These are phyloP conservation scores for Muscina levida DNA, from an alignment of 2,888 invertebrate genomes.

Conservation along the genomic window DNA sequence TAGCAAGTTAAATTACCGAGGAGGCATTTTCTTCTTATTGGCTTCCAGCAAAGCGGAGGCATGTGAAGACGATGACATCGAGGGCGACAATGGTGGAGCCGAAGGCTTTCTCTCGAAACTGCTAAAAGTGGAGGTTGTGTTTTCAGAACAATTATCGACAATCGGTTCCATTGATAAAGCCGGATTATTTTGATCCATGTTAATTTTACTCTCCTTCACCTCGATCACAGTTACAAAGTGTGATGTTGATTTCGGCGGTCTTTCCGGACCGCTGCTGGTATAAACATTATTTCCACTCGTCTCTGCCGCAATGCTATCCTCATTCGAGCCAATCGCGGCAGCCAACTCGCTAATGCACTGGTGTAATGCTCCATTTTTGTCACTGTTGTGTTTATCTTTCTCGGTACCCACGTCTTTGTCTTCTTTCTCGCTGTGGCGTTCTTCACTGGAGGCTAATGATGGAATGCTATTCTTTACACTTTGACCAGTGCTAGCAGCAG, in stretches of 20 bases:
- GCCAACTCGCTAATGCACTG: constrained; percentile 88
- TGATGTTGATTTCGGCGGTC: constrained; percentile 70
- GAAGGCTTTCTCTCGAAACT: constrained; percentile 75
- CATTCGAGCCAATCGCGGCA: constrained; percentile 78
- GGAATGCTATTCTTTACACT: constrained; percentile 68
- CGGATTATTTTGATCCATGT: constrained; percentile 58
- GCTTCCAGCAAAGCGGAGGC: constrained; percentile 80
- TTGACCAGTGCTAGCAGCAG: constrained; percentile 63
- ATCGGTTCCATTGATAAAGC: constrained; percentile 66
- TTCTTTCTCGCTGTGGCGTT: constrained; percentile 74
- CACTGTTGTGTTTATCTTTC: constrained; percentile 75
- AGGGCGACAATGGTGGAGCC: constrained; percentile 78
- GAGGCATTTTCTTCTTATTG: constrained; percentile 85
- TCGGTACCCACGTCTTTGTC: constrained; percentile 78
- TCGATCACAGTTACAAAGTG: constrained; percentile 93
- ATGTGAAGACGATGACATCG: constrained; percentile 81
- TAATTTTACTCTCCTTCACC: constrained; percentile 87
- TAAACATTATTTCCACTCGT: constrained; percentile 30
- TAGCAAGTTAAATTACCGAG: constrained; percentile 81
- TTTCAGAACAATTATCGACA: constrained; percentile 50
- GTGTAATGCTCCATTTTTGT: constrained; percentile 78
- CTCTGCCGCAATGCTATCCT: constrained; percentile 67
- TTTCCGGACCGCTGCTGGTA: constrained; percentile 28
- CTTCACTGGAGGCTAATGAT: constrained; percentile 57
- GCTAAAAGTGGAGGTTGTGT: constrained; percentile 73